A percentile compares a stretch with the other conserved stretches of the same genome.
Conservation (phyloP, 2,888 invertebrate genomes). For the Lypha dubia region DNA sequence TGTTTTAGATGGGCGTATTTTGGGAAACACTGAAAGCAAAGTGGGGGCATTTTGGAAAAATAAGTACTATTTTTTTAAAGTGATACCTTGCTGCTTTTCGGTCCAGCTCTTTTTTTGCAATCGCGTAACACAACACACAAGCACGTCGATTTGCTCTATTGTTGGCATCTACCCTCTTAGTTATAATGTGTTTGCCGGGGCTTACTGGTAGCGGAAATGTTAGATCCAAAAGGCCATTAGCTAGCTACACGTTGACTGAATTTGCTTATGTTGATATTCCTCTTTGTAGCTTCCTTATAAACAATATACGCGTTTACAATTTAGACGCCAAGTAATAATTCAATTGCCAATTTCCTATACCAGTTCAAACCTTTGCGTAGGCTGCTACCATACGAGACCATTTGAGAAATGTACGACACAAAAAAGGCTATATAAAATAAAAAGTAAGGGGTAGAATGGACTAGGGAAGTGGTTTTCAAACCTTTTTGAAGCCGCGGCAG, state of each 20-base stretch:
- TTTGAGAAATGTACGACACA: slow-evolving; percentile 41
- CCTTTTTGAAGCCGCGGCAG: too few relatives aligned
- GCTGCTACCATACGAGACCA: slow-evolving; percentile 41
- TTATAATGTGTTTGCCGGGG: slow-evolving; percentile 31
- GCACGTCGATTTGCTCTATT: slow-evolving; percentile 14
- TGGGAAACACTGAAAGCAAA: slow-evolving; percentile 19
- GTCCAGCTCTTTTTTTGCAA: slow-evolving; percentile 5
- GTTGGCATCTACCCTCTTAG: slow-evolving; percentile 39
- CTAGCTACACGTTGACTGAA: slow-evolving; percentile 36
- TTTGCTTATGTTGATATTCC: slow-evolving; percentile 39
- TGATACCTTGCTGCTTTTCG: slow-evolving; percentile 30
- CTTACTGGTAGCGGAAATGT: slow-evolving; percentile 31
- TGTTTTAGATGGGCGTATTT: slow-evolving; percentile 23
- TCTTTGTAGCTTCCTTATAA: slow-evolving; percentile 23
- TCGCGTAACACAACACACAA: slow-evolving; percentile 28
- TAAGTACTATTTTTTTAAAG: slow-evolving; percentile 32
- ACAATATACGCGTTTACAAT: slow-evolving; percentile 34
- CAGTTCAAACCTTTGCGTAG: slow-evolving; percentile 11
- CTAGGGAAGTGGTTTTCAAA: too few relatives aligned
- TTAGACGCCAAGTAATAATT: slow-evolving; percentile 37
- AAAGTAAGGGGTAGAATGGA: background rate
- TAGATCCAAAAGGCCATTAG: slow-evolving; percentile 39
- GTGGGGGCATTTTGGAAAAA: slow-evolving; percentile 34
- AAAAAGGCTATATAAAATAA: slow-evolving; percentile 43
- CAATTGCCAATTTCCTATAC: slow-evolving; percentile 44